These are phyloP conservation scores for Oryctes rhinoceros DNA, from an alignment of 1,140 invertebrate genomes.

Conservation along the genomic window DNA sequence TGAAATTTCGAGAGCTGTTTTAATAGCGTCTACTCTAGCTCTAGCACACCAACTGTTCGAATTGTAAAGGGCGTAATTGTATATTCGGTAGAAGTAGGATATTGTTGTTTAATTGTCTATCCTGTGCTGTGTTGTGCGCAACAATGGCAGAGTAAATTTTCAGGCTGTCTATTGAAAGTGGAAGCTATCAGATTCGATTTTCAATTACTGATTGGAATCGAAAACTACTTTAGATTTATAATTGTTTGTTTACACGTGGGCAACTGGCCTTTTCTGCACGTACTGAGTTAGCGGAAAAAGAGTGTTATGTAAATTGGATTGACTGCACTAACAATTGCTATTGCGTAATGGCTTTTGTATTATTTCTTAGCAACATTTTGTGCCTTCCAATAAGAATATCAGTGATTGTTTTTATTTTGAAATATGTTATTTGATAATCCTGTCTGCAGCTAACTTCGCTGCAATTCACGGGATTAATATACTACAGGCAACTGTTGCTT, in stretches of 20 bases:
- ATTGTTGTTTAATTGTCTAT: neutral
- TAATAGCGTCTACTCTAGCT: neutral
- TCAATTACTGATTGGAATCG: neutral
- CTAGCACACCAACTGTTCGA: neutral
- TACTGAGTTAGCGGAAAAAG: neutral
- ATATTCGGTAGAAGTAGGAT: neutral
- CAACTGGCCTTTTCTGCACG: neutral
- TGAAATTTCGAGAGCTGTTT: slow-evolving; percentile 27
- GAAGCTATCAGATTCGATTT: neutral
- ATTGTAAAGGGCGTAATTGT: neutral
- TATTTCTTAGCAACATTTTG: too few species aligned
- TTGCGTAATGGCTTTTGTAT: too few species aligned
- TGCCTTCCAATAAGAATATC: too few species aligned
- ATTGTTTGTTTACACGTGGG: neutral
- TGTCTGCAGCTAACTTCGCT: too few species aligned
- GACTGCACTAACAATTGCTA: too few species aligned
- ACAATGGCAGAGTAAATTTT: neutral
- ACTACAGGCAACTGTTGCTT: too few species aligned
- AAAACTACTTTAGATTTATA: neutral
- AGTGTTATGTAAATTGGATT: neutral
- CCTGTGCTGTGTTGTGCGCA: neutral
- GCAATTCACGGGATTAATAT: too few species aligned
- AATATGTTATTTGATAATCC: too few species aligned
- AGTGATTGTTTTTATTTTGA: too few species aligned
- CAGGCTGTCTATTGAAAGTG: neutral